Conservation (phyloP, 2,113 vertebrate genomes). For the Hemicordylus capensis region DNA sequence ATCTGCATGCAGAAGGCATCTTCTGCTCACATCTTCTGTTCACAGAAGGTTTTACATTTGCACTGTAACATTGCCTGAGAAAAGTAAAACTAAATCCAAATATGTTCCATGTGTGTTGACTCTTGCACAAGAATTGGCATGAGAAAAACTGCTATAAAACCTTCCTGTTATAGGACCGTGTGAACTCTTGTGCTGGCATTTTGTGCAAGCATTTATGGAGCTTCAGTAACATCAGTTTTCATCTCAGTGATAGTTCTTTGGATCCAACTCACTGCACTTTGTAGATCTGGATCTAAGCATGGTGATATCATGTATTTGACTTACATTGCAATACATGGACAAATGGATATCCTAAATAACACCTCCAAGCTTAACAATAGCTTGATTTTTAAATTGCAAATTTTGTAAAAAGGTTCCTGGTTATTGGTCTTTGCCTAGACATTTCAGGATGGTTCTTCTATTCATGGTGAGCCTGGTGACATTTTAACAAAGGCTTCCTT, state of each 20-base stretch:
- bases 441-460: not conserved
- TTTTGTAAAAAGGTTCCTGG: not conserved
- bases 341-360: not conserved
- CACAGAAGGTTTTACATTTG: too few species aligned
- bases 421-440: not conserved
- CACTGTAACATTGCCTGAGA: not conserved
- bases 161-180: not conserved
- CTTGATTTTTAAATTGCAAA: not conserved
- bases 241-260: not conserved
- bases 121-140: not conserved
- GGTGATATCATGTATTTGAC: not conserved
- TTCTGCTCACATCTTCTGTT: too few species aligned
- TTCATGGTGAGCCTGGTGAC: not conserved
- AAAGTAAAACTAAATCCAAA: not conserved
- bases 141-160: not conserved
- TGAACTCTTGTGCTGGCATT: not conserved
- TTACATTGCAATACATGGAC: not conserved
- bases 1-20: not conserved
- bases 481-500: slow-evolving; percentile 18
- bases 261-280: not conserved
- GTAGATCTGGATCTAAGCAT: not conserved
- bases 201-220: not conserved
- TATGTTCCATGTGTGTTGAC: not conserved
- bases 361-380: not conserved
- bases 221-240: not conserved